Conservation (phyloP, 2,888 invertebrate genomes). For the Cosmorhoe ocellata region DNA sequence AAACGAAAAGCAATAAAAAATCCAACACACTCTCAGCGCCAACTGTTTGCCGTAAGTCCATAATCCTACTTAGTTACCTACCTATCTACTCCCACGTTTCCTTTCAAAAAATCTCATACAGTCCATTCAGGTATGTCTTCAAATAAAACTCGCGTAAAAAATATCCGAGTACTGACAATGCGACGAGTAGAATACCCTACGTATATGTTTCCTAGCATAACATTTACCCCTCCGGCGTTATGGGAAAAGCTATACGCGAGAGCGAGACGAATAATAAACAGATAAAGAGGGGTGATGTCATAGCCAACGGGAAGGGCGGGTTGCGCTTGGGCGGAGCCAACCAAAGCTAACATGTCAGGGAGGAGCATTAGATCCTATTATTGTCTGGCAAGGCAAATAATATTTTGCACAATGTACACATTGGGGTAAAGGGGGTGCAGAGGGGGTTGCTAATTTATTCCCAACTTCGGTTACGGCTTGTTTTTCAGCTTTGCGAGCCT, state of each 20-base stretch:
- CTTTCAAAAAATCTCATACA: slow-evolving; percentile 71
- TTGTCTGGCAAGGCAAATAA: slow-evolving; percentile 87
- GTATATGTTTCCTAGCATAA: slow-evolving; percentile 82
- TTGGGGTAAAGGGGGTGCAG: slow-evolving; percentile 70
- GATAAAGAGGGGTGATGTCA: slow-evolving; percentile 47
- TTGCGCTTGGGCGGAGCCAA: slow-evolving; percentile 60
- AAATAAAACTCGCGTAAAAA: slow-evolving; percentile 77
- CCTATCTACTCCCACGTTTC: slow-evolving; percentile 44
- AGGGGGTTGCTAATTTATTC: slow-evolving; percentile 80
- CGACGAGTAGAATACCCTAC: slow-evolving; percentile 74
- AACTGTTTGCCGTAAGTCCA: slow-evolving; percentile 63
- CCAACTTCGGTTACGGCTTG: slow-evolving; percentile 82
- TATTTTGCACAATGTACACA: slow-evolving; percentile 88
- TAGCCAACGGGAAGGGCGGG: slow-evolving; percentile 59
- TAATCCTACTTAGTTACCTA: slow-evolving; percentile 63
- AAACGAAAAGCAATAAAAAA: slow-evolving; percentile 49
- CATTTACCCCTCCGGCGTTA: slow-evolving; percentile 82
- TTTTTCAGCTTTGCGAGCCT: slow-evolving; percentile 82
- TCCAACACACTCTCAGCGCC: slow-evolving; percentile 47
- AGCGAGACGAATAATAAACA: slow-evolving; percentile 41
- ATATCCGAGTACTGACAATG: slow-evolving; percentile 74
- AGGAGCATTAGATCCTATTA: slow-evolving; percentile 80
- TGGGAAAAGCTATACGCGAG: slow-evolving; percentile 72
- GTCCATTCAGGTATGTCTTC: slow-evolving; percentile 78
- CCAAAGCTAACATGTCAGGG: slow-evolving; percentile 82